These are phyloP conservation scores for Arrhamphus sclerolepis DNA, from an alignment of 2,797 vertebrate species.

Conservation along the genomic window DNA sequence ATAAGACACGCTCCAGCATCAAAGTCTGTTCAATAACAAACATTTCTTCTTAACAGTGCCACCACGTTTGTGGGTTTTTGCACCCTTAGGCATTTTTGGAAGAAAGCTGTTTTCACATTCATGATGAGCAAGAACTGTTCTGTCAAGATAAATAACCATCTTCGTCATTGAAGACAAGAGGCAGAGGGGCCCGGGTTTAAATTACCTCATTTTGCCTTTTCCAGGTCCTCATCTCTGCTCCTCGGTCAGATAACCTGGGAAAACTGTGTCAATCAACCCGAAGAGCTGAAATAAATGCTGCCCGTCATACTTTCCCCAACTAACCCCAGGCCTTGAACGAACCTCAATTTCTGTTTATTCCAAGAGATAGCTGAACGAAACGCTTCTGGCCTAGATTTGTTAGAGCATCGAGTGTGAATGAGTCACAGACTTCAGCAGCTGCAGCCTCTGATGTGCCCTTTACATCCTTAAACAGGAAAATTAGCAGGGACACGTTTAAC, in stretches of 20 bases:
- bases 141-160: background rate
- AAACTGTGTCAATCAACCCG: background rate
- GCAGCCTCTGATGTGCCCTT: slow-evolving; percentile 23
- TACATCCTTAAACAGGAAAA: slow-evolving; percentile 24
- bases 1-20: slow-evolving; percentile 3
- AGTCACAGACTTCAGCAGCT: slow-evolving; percentile 5
- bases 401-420: slow-evolving; percentile 8
- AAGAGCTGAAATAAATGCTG: background rate
- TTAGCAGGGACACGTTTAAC: slow-evolving; percentile 23
- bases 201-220: slow-evolving; percentile 28
- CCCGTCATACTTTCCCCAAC: background rate
- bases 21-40: background rate
- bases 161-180: background rate
- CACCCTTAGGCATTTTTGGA: no score
- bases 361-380: slow-evolving; percentile 6
- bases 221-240: slow-evolving; percentile 3
- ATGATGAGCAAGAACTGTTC: background rate
- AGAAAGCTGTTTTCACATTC: background rate
- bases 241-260: slow-evolving; percentile 13
- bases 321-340: background rate
- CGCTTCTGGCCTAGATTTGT: slow-evolving; percentile 31
- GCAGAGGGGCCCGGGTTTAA: background rate
- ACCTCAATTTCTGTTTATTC: slow-evolving; percentile 10
- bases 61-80: no score
- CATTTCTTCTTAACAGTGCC: no score